These are phyloP conservation scores for Agrochola lota DNA, from an alignment of 2,888 invertebrate species.

Conservation along the genomic window DNA sequence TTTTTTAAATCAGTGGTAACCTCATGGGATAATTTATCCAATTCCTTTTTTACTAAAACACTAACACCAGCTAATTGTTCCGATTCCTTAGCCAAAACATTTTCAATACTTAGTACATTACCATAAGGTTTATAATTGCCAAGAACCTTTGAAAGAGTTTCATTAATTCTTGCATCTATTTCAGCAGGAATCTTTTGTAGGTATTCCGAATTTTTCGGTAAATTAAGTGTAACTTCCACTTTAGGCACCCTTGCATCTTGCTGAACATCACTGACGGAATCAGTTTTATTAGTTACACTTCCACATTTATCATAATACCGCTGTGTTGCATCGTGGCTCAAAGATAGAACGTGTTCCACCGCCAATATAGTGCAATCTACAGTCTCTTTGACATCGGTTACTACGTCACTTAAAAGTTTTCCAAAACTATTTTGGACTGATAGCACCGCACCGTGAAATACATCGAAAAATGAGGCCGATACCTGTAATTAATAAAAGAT, in stretches of 20 bases:
- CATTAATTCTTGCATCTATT: constrained; percentile 61
- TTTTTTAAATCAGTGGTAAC: constrained; percentile 69
- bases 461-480: constrained; percentile 78
- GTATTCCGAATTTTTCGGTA: constrained; percentile 40
- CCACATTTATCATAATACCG: constrained; percentile 67
- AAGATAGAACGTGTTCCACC: constrained; percentile 77
- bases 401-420: constrained; percentile 80
- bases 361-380: constrained; percentile 83
- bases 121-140: constrained; percentile 51
- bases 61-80: constrained; percentile 75
- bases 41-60: constrained; percentile 73
- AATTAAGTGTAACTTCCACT: constrained; percentile 43
- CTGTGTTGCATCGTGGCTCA: constrained; percentile 58
- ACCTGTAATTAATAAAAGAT: constrained; percentile 75
- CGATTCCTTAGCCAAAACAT: constrained; percentile 72
- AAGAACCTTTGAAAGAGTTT: constrained; percentile 59
- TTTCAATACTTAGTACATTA: constrained; percentile 68
- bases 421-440: constrained; percentile 79
- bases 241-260: constrained; percentile 26
- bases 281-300: constrained; percentile 42
- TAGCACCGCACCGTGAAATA: constrained; percentile 76
- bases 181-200: constrained; percentile 52
- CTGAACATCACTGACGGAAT: constrained; percentile 19
- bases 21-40: constrained; percentile 75
- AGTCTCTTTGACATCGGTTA: constrained; percentile 80